Conservation (phyloP, 23 tunicate genomes). For the Trididemnum clinides region DNA sequence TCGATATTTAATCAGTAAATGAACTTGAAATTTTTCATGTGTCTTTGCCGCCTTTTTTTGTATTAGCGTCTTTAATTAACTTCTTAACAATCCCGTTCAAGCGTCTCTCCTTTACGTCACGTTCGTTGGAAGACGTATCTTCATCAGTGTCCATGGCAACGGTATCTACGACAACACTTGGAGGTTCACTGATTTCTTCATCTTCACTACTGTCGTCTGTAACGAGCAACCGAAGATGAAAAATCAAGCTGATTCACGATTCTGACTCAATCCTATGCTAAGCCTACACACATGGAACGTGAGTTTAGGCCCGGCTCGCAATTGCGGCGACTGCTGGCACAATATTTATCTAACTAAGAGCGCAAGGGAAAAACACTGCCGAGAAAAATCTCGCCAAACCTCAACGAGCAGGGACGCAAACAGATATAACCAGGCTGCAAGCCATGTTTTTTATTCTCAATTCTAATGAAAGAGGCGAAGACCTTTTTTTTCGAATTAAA, state of each 20-base stretch:
- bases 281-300: neutral
- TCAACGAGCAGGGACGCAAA: too few species aligned
- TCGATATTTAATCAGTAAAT: too few species aligned
- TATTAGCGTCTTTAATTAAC: constrained; percentile 41
- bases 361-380: too few species aligned
- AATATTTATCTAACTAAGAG: too few species aligned
- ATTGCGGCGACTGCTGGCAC: too few species aligned
- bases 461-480: too few species aligned
- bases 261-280: neutral
- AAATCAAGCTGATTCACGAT: too few species aligned
- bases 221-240: too few species aligned
- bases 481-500: too few species aligned
- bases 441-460: too few species aligned
- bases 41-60: neutral
- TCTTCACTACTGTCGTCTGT: constrained; percentile 61
- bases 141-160: neutral
- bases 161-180: neutral
- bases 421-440: too few species aligned
- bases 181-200: neutral
- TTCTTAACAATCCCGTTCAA: constrained; percentile 58
- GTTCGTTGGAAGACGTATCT: neutral
- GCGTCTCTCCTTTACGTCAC: constrained; percentile 43
- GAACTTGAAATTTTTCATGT: neutral
- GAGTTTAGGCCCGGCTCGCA: neutral
- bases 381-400: too few species aligned